A percentile compares a stretch with the other conserved stretches of the same genome.
These are phyloP conservation scores for Heloderma charlesbogerti DNA, from an alignment of 2,113 vertebrate species.

Conservation along the genomic window DNA sequence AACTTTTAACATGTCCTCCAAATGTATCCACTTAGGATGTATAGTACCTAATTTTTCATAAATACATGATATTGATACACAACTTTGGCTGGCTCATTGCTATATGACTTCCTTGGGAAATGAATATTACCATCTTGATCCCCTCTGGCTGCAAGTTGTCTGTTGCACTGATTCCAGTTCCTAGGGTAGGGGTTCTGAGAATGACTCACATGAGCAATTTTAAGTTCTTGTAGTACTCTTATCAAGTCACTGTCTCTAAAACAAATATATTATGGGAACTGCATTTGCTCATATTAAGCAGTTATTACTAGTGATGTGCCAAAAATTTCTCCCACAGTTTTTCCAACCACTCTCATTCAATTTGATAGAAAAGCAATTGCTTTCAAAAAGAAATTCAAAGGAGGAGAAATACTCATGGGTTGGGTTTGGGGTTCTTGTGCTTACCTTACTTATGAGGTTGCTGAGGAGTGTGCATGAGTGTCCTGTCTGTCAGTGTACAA, in stretches of 20 bases:
- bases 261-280: not conserved
- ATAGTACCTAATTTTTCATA: not conserved
- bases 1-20: not conserved
- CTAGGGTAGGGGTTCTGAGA: not conserved
- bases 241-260: not conserved
- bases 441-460: too few species aligned
- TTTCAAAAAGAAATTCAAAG: too few species aligned
- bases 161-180: not conserved
- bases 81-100: not conserved
- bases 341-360: too few species aligned
- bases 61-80: not conserved
- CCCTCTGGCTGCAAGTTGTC: not conserved
- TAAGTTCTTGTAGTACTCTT: not conserved
- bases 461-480: too few species aligned
- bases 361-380: too few species aligned
- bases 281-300: not conserved
- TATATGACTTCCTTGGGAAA: not conserved
- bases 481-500: too few species aligned
- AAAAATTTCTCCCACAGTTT: too few species aligned
- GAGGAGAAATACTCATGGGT: too few species aligned
- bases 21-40: not conserved
- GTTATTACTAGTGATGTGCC: too few species aligned
- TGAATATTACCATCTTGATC: not conserved
- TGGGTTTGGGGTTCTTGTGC: too few species aligned
- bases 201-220: not conserved